Evolutionary conservation across 1,140 invertebrate genomes (phyloP).

Genomic region (Anadara kagoshimensis): DNA sequence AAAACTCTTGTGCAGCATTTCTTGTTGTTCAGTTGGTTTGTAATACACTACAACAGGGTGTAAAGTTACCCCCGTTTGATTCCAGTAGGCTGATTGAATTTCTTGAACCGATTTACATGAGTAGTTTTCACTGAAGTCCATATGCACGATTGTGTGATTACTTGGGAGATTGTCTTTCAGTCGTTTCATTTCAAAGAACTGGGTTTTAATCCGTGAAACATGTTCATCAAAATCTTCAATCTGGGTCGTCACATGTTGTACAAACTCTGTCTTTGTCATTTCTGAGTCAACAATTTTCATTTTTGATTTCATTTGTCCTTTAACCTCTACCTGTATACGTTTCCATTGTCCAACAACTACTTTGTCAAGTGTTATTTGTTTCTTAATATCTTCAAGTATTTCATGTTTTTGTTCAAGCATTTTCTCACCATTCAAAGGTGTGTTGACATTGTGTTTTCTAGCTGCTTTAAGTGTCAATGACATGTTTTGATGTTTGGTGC

Average conservation of each 20-base stretch:
- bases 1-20: conserved; percentile 32
- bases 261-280: conserved; percentile 10
- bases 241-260: no score
- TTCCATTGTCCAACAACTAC: conserved; percentile 19
- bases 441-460: not conserved
- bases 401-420: not conserved
- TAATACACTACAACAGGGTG: conserved; percentile 32
- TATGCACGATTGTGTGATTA: conserved; percentile 23
- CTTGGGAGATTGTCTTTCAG: conserved; percentile 12
- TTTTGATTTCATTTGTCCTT: conserved; percentile 23
- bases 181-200: not conserved
- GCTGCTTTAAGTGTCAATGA: conserved; percentile 22
- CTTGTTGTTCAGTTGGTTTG: not conserved
- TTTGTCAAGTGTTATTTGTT: not conserved
- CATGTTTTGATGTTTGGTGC: conserved; percentile 34
- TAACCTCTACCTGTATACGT: conserved; percentile 1
- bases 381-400: not conserved
- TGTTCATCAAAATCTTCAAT: conserved; percentile 5
- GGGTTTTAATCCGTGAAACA: not conserved
- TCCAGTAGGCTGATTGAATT: conserved; percentile 43
- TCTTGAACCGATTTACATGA: conserved; percentile 19
- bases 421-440: conserved; percentile 24
- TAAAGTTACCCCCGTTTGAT: conserved; percentile 38
- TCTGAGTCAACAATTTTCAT: conserved; percentile 17
- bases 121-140: conserved; percentile 48